A percentile compares a stretch with the other conserved stretches of the same genome.
phyloP scores from a whole-genome alignment of 2,888 invertebrate species.

The Drosophila rellima region DNA sequence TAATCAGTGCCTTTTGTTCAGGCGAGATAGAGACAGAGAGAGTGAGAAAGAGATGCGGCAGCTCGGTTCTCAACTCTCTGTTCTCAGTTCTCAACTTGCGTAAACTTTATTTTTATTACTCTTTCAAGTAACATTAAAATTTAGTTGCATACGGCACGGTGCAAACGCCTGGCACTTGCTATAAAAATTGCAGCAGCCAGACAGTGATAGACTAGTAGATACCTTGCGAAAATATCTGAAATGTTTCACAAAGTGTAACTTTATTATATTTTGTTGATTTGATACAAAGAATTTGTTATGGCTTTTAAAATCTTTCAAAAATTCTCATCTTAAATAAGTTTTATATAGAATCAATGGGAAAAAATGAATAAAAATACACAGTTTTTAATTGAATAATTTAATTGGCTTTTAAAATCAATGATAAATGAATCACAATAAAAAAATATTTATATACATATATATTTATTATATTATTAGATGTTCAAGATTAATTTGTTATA shows the following conservation, averaged over 20 bases:
- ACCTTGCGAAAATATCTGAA: background rate
- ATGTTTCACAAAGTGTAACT: background rate
- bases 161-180: constrained; percentile 38
- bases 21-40: background rate
- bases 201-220: background rate
- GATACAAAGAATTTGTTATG: too few relatives aligned
- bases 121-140: constrained; percentile 81
- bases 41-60: constrained; percentile 11
- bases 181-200: constrained; percentile 59
- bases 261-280: background rate
- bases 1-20: constrained; percentile 63
- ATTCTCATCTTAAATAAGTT: too few relatives aligned
- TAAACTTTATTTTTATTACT: constrained; percentile 80
- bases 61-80: constrained; percentile 19
- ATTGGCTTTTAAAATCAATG: too few relatives aligned
- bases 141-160: constrained; percentile 65
- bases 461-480: too few relatives aligned
- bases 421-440: too few relatives aligned
- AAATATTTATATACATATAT: too few relatives aligned
- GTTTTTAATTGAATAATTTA: too few relatives aligned
- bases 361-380: too few relatives aligned
- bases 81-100: constrained; percentile 66
- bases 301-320: too few relatives aligned
- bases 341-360: too few relatives aligned
- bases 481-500: too few relatives aligned